A percentile compares a stretch with the other conserved stretches of the same genome.
Conservation (phyloP, 2,888 invertebrate species). For the Clepsis dumicolana region DNA sequence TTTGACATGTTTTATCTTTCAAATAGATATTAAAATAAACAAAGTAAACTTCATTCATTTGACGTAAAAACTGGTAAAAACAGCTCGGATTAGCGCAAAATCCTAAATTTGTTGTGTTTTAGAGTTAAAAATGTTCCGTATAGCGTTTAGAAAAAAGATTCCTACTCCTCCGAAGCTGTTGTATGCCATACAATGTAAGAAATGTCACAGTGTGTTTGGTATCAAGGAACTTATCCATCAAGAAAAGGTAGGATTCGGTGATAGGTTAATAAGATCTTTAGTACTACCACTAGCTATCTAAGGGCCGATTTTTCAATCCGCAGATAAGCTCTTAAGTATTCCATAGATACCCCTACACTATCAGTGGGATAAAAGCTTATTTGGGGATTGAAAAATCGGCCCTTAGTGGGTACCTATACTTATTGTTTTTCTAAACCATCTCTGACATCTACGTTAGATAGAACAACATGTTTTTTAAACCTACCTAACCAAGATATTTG, state of each 20-base stretch:
- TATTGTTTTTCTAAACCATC: too few species aligned
- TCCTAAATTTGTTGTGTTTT: conserved; percentile 6
- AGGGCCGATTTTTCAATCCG: too few species aligned
- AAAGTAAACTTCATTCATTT: not conserved
- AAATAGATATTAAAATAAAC: not conserved
- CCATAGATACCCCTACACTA: too few species aligned
- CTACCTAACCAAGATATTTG: too few species aligned
- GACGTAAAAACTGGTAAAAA: not conserved
- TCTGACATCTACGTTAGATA: too few species aligned
- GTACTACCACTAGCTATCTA: not conserved
- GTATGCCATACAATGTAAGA: conserved; percentile 46
- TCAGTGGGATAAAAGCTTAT: too few species aligned
- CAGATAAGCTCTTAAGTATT: too few species aligned
- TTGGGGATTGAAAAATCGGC: too few species aligned
- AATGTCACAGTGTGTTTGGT: conserved; percentile 72
- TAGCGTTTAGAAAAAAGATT: conserved; percentile 13
- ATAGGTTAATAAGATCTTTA: not conserved
- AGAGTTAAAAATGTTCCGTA: not conserved
- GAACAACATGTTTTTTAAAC: too few species aligned
- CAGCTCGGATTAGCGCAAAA: not conserved
- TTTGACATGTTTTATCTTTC: not conserved
- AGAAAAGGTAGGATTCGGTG: conserved; percentile 61
- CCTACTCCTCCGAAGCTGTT: conserved; percentile 42
- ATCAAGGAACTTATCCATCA: conserved; percentile 68
- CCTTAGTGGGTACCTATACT: too few species aligned